Conservation (phyloP, 2,888 invertebrate species). For the Vannuccia rotundouncinata region DNA sequence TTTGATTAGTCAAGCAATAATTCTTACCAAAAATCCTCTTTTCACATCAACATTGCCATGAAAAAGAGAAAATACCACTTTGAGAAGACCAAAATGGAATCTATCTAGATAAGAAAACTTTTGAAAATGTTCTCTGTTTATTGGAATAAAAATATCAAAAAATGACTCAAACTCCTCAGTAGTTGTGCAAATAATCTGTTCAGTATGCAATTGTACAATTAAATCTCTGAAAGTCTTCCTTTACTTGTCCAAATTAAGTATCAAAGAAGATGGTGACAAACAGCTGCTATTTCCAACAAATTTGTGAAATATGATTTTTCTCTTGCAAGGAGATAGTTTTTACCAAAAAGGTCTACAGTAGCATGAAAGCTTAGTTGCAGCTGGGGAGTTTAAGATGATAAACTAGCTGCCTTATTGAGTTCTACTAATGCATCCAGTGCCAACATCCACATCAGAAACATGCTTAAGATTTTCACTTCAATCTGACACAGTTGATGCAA, state of each 20-base stretch:
- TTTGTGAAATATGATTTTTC: not conserved
- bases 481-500: too few relatives aligned
- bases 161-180: not conserved
- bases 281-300: not conserved
- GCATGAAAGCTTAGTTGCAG: not conserved
- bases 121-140: not conserved
- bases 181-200: not conserved
- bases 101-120: not conserved
- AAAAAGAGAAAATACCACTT: not conserved
- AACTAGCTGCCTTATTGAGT: too few relatives aligned
- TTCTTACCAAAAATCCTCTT: constrained; percentile 13
- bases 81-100: not conserved
- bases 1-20: too few relatives aligned
- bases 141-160: not conserved
- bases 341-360: not conserved
- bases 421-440: too few relatives aligned
- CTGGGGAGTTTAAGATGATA: not conserved
- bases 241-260: not conserved
- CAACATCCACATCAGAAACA: too few relatives aligned
- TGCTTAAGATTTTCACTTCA: too few relatives aligned
- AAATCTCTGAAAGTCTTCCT: not conserved
- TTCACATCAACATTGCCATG: constrained; percentile 21
- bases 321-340: not conserved
- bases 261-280: not conserved
- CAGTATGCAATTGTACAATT: not conserved